phyloP scores from a whole-genome alignment of 2,888 invertebrate species.

The Leptothorax acervorum region DNA sequence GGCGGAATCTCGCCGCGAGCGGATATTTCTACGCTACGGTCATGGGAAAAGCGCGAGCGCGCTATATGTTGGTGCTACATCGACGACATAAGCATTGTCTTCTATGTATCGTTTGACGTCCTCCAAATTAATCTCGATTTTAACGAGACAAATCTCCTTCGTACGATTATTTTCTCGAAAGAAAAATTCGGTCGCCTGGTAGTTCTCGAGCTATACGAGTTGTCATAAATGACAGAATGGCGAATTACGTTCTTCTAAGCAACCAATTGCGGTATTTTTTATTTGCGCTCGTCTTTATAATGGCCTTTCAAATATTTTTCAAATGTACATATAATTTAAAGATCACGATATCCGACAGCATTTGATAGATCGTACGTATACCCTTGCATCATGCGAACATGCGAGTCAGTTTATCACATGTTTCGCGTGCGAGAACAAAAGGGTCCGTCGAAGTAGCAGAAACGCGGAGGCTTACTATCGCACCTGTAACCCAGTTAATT shows the following conservation, averaged over 20 bases:
- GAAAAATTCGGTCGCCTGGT: neutral
- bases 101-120: neutral
- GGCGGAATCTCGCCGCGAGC: conserved; percentile 46
- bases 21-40: neutral
- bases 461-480: conserved; percentile 53
- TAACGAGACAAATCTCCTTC: neutral
- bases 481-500: conserved; percentile 79
- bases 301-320: neutral
- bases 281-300: neutral
- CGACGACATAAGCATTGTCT: neutral
- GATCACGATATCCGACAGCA: neutral
- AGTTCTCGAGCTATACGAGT: neutral
- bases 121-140: neutral
- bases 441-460: conserved; percentile 26
- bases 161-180: neutral
- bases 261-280: neutral
- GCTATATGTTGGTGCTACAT: neutral
- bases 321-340: neutral
- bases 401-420: conserved; percentile 22
- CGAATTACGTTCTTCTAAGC: neutral
- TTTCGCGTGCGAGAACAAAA: conserved; percentile 26
- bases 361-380: neutral
- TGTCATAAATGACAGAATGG: neutral
- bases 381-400: neutral
- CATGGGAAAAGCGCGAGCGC: conserved; percentile 25